Percentiles rank a stretch among this genome's conserved stretches.
phyloP scores from a whole-genome alignment of 2,113 vertebrate genomes.

The Bombycilla garrulus region DNA sequence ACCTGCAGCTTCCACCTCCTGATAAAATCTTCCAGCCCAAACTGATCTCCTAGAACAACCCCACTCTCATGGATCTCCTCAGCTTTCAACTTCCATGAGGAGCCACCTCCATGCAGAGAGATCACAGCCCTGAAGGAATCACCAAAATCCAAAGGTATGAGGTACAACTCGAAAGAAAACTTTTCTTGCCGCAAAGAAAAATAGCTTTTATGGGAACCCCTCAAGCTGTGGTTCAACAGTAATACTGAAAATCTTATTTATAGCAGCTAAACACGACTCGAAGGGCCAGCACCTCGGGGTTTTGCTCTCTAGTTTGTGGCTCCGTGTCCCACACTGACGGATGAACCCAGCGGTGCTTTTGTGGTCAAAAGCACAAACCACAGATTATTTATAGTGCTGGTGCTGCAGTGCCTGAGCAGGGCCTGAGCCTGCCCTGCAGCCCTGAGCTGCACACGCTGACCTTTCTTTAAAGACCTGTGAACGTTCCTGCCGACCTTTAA shows the following conservation, averaged over 20 bases:
- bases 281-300: background rate
- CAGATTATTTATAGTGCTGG: fast-evolving
- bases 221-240: background rate
- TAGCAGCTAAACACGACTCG: fast-evolving
- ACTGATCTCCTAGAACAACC: background rate
- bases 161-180: background rate
- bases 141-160: background rate
- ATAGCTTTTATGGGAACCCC: background rate
- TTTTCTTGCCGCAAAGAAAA: background rate
- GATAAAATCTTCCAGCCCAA: background rate
- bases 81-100: background rate
- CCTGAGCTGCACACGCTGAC: background rate
- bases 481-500: fast-evolving
- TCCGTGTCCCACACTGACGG: background rate
- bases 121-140: background rate
- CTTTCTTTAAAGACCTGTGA: background rate
- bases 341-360: background rate
- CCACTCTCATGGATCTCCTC: fast-evolving
- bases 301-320: background rate
- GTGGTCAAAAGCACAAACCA: background rate
- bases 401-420: background rate
- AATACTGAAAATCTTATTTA: background rate
- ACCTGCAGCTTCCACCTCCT: background rate
- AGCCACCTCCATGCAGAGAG: background rate
- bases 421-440: background rate